Base-by-base conservation (phyloP, 2,113 vertebrate genomes). In the Laticauda laticaudata region DNA sequence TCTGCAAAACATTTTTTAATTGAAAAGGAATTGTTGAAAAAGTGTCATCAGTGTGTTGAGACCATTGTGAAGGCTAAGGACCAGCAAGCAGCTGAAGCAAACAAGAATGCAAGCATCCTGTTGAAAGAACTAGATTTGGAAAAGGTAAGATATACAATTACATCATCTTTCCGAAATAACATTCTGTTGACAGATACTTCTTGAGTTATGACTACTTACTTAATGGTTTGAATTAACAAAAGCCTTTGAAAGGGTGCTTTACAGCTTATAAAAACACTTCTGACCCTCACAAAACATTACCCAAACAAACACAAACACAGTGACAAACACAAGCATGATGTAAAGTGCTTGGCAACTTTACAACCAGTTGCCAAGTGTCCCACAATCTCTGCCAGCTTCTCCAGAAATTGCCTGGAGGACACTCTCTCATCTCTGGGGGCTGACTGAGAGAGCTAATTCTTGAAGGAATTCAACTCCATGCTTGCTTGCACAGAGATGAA, bases 31-130 rank as follows among this genome's bases (percentile, higher is more conserved):
- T 96, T 99, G 93, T 96, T 99, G 95, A 99, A 99, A 97, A 99
- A 99, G 96, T 99, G 99, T 97, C 99, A 99, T 96, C 99, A 99
- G 85, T 99, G 99, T 97, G 99, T 99, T 98, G 99, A 99, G 97
- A 99, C 99, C 2, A 99, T 99, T 94, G 99, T 99, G 96, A 99
- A 99, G 97, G 99, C 99, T 97, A 99, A 99, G 98, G 99, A 99
- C 97, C 99, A 99, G 96, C 99, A 99, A 97, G 99, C 99, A 94
- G 99, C 99, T 55, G 99, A 99, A 97, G 99, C 99, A 92, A 99
- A 99, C 96, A 99, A 99, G 96, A 99, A 99, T 75, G 99, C 99
- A 93, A 99, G 99, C 96, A 99, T 99, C 96, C 97, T 99, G 93
- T 98, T 99, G 89, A 99, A 99, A 96, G 99, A 99, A 96, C 98